Evolutionary conservation across 30 jellyfish, hydroid and myxozoan genomes (phyloP), one percentile per base, ranked within the genome.

Genomic region (Nemopilema nomurai): DNA sequence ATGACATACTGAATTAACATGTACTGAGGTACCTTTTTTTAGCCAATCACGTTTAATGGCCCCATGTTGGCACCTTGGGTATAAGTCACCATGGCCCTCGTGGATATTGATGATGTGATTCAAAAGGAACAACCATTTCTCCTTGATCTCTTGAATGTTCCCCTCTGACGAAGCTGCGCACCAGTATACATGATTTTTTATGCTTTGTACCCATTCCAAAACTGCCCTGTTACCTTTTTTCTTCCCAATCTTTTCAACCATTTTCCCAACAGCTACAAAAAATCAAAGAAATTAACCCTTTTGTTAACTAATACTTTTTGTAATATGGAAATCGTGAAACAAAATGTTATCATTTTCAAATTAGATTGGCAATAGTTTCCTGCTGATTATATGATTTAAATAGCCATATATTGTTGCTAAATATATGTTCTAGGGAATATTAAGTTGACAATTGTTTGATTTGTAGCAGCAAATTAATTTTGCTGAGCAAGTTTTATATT

Each of bases 151-250:
- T 65, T 26, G 4, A 65, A 65, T 28, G 31, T 67, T 67, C 33
- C 76, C 76, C 33, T 67, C 76, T 67, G 76, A 67, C 17, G 76
- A 23, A 23, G 76, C 76, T 21, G 76, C 76, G 33, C 76, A 67
- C 76, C 76, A 67, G 27, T 67, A 67, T 18, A 67, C 76, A 22
- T 67, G 76, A 18, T 67, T 67, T 67, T 67, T 67, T 8, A 67
- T 67, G 49, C 76, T 67, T 18, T 67, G 76, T 28, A 67, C 76
- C 76, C 76, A 67, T 23, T 67, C 49, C 33, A 67, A 67, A 23
- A 67, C 33, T 67, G 28, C 76, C 16, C 75, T 28, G 31, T 65
- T 65, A 28, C 75, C 75, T 67, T 67, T 67, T 31, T 67, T 67
- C 76, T 67, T 67, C 33, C 76, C 76, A 67, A 67, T 67, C 33